phyloP scores from a whole-genome alignment of 2,113 vertebrate species.

The Monopterus albus region DNA sequence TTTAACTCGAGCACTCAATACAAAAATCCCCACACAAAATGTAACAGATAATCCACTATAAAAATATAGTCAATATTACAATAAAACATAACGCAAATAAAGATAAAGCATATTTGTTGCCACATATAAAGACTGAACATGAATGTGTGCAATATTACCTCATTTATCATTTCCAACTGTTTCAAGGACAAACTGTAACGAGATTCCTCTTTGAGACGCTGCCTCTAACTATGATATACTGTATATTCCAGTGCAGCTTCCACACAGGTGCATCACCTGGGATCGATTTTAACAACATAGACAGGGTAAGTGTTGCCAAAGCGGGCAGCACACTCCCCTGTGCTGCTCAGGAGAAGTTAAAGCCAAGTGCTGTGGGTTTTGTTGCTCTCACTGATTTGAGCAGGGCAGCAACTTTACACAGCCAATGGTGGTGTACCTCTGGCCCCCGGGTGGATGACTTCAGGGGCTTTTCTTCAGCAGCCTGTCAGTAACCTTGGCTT shows the following conservation, averaged over 20 bases:
- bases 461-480: slow-evolving; percentile 12
- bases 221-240: slow-evolving; percentile 46
- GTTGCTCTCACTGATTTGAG: slow-evolving; percentile 19
- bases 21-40: background rate
- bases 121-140: background rate
- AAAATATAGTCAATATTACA: slow-evolving; percentile 9
- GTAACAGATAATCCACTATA: slow-evolving; percentile 3
- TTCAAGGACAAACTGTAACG: slow-evolving; percentile 31
- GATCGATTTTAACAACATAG: slow-evolving; percentile 40
- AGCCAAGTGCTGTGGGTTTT: slow-evolving; percentile 23
- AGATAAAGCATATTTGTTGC: slow-evolving; percentile 20
- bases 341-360: slow-evolving; percentile 7
- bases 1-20: background rate
- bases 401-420: slow-evolving; percentile 21
- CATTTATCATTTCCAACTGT: slow-evolving; percentile 15
- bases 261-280: slow-evolving; percentile 23
- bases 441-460: slow-evolving; percentile 7
- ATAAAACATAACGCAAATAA: background rate
- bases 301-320: slow-evolving; percentile 33
- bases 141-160: slow-evolving; percentile 20
- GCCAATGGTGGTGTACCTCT: slow-evolving; percentile 15
- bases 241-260: slow-evolving; percentile 33
- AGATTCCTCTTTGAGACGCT: slow-evolving; percentile 32
- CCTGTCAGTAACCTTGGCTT: slow-evolving; percentile 11
- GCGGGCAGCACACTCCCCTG: slow-evolving; percentile 3